A percentile compares a stretch with the other conserved stretches of the same genome.
phyloP scores from a whole-genome alignment of 2,888 invertebrate species.

The Campoplex nolae region DNA sequence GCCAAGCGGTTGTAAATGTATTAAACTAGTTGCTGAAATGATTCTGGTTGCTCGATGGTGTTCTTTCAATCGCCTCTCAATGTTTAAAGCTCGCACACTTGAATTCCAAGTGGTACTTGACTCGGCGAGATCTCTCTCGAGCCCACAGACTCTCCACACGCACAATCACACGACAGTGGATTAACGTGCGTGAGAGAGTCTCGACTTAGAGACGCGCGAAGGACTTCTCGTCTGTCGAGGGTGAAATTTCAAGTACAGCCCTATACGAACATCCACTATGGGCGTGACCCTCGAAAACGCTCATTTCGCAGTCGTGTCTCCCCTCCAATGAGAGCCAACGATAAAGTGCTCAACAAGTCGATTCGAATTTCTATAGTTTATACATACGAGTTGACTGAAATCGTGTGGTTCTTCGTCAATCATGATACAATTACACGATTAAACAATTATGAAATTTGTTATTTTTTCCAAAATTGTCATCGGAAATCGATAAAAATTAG shows the following conservation, averaged over 20 bases:
- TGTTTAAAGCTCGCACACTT: conserved; percentile 44
- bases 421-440: conserved; percentile 18
- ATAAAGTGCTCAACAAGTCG: conserved; percentile 74
- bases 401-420: conserved; percentile 18
- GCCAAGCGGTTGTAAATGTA: conserved; percentile 78
- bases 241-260: conserved; percentile 60
- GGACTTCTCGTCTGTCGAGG: conserved; percentile 59
- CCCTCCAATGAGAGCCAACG: conserved; percentile 25
- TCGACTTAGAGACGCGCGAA: conserved; percentile 59
- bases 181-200: conserved; percentile 68
- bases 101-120: conserved; percentile 57
- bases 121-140: conserved; percentile 51
- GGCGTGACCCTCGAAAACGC: conserved; percentile 59
- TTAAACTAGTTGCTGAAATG: conserved; percentile 73
- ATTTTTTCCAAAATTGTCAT: too few relatives aligned
- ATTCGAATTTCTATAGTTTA: conserved; percentile 71
- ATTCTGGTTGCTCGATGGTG: conserved; percentile 40
- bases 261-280: conserved; percentile 19
- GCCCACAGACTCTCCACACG: conserved; percentile 48
- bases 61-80: conserved; percentile 42
- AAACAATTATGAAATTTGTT: conserved; percentile 1
- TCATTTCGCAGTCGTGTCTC: conserved; percentile 72
- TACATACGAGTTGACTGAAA: conserved; percentile 35
- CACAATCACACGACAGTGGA: conserved; percentile 43
- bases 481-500: neutral